Conservation (phyloP, 1,140 invertebrate species). For the Gonioctena quinquepunctata region DNA sequence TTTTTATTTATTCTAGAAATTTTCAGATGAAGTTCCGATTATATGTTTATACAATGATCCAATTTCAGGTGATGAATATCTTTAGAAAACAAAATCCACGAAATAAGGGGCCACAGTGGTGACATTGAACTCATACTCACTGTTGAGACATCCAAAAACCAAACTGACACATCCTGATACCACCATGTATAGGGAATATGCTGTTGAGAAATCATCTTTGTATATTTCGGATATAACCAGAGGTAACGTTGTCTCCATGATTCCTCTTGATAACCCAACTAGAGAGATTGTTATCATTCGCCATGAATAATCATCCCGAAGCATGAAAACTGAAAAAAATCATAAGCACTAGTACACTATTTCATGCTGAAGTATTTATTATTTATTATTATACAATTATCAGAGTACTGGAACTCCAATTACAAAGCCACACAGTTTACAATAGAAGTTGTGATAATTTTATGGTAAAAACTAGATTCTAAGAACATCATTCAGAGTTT, state of each 20-base stretch:
- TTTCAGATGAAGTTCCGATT: no score
- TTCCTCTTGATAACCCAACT: constrained; percentile 39
- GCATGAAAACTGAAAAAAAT: constrained; percentile 25
- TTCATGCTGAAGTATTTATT: no score
- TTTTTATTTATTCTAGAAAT: no score
- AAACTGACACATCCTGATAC: constrained; percentile 25
- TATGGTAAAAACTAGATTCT: not conserved
- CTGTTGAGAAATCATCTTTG: constrained; percentile 37
- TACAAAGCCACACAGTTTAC: not conserved
- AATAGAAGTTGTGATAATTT: not conserved
- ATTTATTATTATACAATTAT: no score
- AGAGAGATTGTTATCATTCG: constrained; percentile 16
- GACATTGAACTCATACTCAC: no score
- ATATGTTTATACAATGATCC: no score
- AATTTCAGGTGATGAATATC: no score
- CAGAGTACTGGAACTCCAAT: no score
- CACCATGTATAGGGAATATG: constrained; percentile 45
- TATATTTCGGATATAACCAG: constrained; percentile 42
- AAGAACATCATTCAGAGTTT: no score
- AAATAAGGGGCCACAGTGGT: no score
- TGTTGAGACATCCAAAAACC: not conserved
- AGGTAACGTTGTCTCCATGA: constrained; percentile 42
- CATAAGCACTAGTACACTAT: not conserved
- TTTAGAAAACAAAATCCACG: no score
- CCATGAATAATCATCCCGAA: constrained; percentile 25